phyloP scores from a whole-genome alignment of 2,113 vertebrate species.

The Oryzias melastigma region DNA sequence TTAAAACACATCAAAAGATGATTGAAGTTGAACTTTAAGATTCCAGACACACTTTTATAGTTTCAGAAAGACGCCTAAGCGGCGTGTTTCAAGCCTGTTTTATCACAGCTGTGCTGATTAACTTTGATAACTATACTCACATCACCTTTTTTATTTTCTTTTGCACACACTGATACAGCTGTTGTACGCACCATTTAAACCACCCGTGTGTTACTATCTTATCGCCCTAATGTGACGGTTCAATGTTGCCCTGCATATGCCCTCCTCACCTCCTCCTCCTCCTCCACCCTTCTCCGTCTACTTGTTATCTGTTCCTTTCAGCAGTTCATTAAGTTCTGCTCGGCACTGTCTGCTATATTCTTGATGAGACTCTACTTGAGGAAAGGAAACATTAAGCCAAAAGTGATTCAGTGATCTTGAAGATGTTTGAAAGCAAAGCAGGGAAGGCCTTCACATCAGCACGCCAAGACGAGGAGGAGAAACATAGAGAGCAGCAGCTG shows the following conservation, averaged over 20 bases:
- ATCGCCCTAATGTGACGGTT: constrained; percentile 26
- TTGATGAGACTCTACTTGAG: constrained; percentile 21
- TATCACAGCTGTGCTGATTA: not conserved
- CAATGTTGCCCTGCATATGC: constrained; percentile 34
- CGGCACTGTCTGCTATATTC: constrained; percentile 18
- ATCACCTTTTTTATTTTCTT: not conserved
- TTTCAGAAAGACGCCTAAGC: not conserved
- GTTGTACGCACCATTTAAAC: not conserved
- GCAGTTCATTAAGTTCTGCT: constrained; percentile 17
- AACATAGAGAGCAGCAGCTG: constrained; percentile 13
- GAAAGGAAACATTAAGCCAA: constrained; percentile 25
- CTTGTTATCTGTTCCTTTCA: constrained; percentile 32
- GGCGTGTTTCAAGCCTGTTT: not conserved
- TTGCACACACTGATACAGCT: not conserved
- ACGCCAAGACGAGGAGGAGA: constrained; percentile 15
- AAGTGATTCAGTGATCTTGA: constrained; percentile 22
- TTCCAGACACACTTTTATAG: not conserved
- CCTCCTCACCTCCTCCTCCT: constrained; percentile 27
- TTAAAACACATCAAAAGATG: no score
- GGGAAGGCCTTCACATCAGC: constrained; percentile 13
- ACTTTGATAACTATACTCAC: not conserved
- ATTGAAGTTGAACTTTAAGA: not conserved
- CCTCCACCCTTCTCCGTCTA: constrained; percentile 33
- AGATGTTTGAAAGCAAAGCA: constrained; percentile 35
- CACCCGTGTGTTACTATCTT: constrained; percentile 3